Evolutionary conservation across 2,888 invertebrate species (phyloP), one percentile per base, ranked within the genome.

Genomic region (Lucinisca nassula): DNA sequence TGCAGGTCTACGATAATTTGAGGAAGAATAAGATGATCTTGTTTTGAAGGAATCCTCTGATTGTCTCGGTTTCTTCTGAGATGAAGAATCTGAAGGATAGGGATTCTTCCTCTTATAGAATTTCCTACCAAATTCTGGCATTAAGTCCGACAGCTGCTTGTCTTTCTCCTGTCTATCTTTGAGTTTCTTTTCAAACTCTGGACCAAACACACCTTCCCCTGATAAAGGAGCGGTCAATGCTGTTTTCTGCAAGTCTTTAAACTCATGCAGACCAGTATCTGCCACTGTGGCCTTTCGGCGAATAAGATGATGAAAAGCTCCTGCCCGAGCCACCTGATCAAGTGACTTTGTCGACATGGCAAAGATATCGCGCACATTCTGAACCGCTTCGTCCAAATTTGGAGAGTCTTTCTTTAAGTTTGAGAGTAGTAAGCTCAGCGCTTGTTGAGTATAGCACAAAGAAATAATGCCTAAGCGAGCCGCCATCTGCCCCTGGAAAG

Each of bases 261-360:
- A 30, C 0, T 58, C 40, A 24, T 73, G 30, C 1, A 80, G 30
- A 45, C 83, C 83, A 6, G 82, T 38, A 61, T 89, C 89, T 17
- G 78, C 27, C 38, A 74, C 58, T 24, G 82, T 76, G 12, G 84
- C 79, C 77, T 85, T 87, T 27, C 82, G 79, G 1, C 83, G 58
- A 17, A 86, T 79, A 0, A 84, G 14, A 70, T 88, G 86, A 67
- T 88, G 82, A 83, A 88, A 88, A 37, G 84, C 90, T n/a, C 88
- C 84, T 12, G 81, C 37, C 27, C 88, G 61, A 17, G 75, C 87
- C 0, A 73, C 30, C 58, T 90, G 87, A 80, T 88, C 90, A n/a
- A 88, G 45, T 14, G 81, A 38, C 72, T 88, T 85, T 0, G 75
- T 74, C 0, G 85, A 84, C 61, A 90, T 85, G 17, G 67, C 78